A percentile compares a stretch with the other conserved stretches of the same genome.
These are phyloP conservation scores for Ammodytes marinus DNA, from an alignment of 2,113 vertebrate genomes.

Conservation along the genomic window DNA sequence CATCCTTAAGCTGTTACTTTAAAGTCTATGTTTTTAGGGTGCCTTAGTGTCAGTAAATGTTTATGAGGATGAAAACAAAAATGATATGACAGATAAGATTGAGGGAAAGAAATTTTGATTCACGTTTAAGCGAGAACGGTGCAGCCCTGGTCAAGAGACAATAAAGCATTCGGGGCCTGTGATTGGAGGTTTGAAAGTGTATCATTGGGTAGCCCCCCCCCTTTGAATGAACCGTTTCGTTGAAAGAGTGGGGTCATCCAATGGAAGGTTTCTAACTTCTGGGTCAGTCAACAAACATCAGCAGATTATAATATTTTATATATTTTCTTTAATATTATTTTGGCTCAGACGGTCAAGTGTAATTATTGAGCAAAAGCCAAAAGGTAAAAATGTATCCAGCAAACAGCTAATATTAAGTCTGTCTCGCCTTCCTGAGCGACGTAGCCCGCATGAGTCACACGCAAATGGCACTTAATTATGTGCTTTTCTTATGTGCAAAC, in stretches of 20 bases:
- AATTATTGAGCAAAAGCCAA: not conserved
- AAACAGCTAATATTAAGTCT: not conserved
- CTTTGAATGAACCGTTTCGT: no score
- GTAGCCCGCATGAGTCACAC: not conserved
- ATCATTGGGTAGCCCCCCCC: no score
- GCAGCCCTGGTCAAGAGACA: slow-evolving; percentile 3
- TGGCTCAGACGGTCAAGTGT: not conserved
- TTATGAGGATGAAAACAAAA: no score
- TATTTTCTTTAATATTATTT: no score
- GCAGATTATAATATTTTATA: no score
- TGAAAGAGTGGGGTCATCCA: not conserved
- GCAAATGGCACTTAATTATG: not conserved
- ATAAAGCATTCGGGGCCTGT: not conserved
- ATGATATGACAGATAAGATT: no score
- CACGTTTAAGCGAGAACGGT: no score
- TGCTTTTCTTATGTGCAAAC: slow-evolving; percentile 6
- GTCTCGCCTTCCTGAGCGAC: not conserved
- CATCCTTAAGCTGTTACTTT: no score
- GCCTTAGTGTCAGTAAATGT: no score
- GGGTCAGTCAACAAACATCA: not conserved
- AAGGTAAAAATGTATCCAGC: not conserved
- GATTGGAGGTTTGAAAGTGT: not conserved
- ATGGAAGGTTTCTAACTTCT: not conserved
- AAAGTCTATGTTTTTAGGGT: no score
- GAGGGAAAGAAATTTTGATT: no score